Evolutionary conservation across 2,888 invertebrate genomes (phyloP).

Genomic region (Octonoba sinensis): DNA sequence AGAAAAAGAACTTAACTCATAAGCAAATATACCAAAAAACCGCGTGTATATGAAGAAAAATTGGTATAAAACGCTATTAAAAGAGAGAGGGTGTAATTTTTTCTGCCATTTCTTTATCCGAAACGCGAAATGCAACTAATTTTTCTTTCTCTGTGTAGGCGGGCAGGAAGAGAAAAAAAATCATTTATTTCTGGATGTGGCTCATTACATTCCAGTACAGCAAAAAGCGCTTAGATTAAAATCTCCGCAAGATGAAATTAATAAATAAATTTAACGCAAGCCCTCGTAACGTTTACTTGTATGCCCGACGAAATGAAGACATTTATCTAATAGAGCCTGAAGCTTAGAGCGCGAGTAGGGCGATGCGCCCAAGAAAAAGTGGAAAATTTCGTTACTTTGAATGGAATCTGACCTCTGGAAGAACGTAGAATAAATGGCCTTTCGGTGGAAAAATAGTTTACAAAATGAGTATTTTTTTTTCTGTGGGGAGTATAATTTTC

Average conservation of each 20-base stretch:
- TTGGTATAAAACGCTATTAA: conserved; percentile 60
- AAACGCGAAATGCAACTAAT: conserved; percentile 53
- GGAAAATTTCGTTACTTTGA: no score
- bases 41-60: conserved; percentile 58
- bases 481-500: no score
- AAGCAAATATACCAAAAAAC: conserved; percentile 48
- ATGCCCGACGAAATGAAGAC: conserved; percentile 37
- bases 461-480: no score
- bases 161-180: conserved; percentile 37
- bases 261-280: conserved; percentile 64
- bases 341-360: no score
- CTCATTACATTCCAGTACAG: conserved; percentile 49
- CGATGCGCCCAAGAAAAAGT: no score
- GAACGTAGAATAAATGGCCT: no score
- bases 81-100: conserved; percentile 20
- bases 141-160: conserved; percentile 38
- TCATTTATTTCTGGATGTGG: conserved; percentile 57
- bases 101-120: conserved; percentile 24
- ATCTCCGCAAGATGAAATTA: conserved; percentile 59
- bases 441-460: no score
- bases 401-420: no score
- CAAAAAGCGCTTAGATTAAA: conserved; percentile 56
- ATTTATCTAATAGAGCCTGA: conserved; percentile 44
- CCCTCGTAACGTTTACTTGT: conserved; percentile 10
- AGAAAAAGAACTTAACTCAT: conserved; percentile 58